Evolutionary conservation across 1,140 invertebrate genomes (phyloP).

Genomic region (Rhynchophorus ferrugineus): DNA sequence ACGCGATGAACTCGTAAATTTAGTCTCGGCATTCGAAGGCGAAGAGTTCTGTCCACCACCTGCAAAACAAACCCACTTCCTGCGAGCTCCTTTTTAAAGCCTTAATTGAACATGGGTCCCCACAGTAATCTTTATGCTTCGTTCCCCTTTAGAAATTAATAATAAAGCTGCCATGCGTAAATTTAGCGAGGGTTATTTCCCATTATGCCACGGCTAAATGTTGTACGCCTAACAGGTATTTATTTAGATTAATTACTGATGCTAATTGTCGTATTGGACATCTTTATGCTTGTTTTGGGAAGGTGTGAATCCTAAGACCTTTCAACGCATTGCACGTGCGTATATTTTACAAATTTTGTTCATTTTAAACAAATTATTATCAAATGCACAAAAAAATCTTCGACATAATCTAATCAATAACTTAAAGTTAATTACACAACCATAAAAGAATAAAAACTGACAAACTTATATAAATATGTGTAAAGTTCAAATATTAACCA

Average conservation of each 20-base stretch:
- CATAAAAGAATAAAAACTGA: too few relatives aligned
- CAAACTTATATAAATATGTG: too few relatives aligned
- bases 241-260: conserved; percentile 16
- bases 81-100: neutral
- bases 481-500: too few relatives aligned
- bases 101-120: conserved; percentile 10
- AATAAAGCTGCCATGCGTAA: conserved; percentile 19
- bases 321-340: neutral
- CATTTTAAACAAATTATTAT: too few relatives aligned
- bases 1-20: too few relatives aligned
- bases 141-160: conserved; percentile 12
- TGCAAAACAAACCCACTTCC: neutral
- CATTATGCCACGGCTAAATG: conserved; percentile 15
- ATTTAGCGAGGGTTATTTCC: conserved; percentile 15
- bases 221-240: conserved; percentile 8
- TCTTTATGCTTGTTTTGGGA: conserved; percentile 10
- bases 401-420: too few relatives aligned
- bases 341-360: too few relatives aligned
- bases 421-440: too few relatives aligned
- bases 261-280: conserved; percentile 13
- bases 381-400: too few relatives aligned
- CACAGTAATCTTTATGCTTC: conserved; percentile 17
- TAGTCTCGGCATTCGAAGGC: too few relatives aligned
- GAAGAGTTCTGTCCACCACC: neutral
- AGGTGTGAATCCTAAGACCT: conserved; percentile 13